Evolutionary conservation across 2,888 invertebrate species (phyloP).

Genomic region (Agrenia bidenticulata): DNA sequence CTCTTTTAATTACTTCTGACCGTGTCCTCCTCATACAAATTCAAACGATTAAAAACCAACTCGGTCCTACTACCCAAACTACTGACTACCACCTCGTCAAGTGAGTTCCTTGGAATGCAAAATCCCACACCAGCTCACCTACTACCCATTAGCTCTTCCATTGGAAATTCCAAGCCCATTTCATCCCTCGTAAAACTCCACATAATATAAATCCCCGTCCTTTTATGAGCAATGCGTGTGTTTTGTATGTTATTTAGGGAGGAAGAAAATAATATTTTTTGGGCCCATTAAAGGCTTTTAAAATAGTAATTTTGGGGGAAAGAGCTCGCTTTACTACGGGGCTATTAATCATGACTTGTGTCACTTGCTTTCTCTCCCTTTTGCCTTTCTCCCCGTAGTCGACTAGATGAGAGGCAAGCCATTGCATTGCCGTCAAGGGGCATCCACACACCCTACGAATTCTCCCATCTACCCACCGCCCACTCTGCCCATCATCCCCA

Average conservation of each 20-base stretch:
- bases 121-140: too few relatives aligned
- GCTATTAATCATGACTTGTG: conserved; percentile 12
- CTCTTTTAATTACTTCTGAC: conserved; percentile 5
- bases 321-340: conserved; percentile 1
- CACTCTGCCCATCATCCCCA: too few relatives aligned
- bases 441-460: too few relatives aligned
- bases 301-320: conserved; percentile 12
- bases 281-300: conserved; percentile 12
- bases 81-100: too few relatives aligned
- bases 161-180: too few relatives aligned
- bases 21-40: neutral
- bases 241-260: conserved; percentile 7
- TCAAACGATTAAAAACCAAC: too few relatives aligned
- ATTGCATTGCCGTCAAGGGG: too few relatives aligned
- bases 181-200: too few relatives aligned
- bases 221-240: conserved; percentile 10
- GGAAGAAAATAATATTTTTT: conserved; percentile 6
- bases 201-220: neutral
- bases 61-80: too few relatives aligned
- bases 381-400: neutral
- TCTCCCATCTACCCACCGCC: too few relatives aligned
- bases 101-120: too few relatives aligned
- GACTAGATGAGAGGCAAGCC: neutral
- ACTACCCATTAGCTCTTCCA: too few relatives aligned
- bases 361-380: conserved; percentile 9